Percentiles rank a stretch among this genome's conserved stretches.
These are phyloP conservation scores for Andrena praecox DNA, from an alignment of 2,888 invertebrate genomes.

Conservation along the genomic window DNA sequence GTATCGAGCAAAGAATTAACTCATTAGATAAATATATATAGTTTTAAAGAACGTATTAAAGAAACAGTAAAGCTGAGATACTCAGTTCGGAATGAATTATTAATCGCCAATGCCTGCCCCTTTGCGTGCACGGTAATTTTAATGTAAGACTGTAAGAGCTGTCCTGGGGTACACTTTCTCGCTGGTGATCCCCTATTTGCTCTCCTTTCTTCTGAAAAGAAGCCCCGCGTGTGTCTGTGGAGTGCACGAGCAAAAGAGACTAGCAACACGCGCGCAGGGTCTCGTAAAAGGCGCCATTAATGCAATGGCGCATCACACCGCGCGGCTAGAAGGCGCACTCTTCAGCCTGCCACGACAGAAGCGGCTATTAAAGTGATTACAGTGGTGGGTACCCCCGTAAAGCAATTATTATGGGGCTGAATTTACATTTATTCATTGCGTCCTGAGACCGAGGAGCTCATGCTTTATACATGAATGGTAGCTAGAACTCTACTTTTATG, in stretches of 20 bases:
- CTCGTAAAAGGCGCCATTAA: constrained; percentile 72
- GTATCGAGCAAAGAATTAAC: neutral
- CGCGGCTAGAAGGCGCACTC: constrained; percentile 58
- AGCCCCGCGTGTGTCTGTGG: neutral
- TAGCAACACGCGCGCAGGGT: constrained; percentile 15
- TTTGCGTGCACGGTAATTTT: neutral
- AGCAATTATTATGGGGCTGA: constrained; percentile 81
- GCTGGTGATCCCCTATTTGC: neutral
- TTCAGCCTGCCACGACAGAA: constrained; percentile 72
- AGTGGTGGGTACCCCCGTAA: constrained; percentile 76
- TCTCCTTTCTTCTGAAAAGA: neutral
- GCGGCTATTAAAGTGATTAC: constrained; percentile 82
- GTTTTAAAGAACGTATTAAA: neutral
- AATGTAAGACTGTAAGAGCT: neutral
- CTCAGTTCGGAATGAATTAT: neutral
- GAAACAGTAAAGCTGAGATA: neutral
- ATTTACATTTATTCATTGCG: constrained; percentile 83
- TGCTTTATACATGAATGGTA: constrained; percentile 79
- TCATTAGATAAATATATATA: neutral
- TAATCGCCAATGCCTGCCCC: constrained; percentile 3
- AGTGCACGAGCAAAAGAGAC: constrained; percentile 9
- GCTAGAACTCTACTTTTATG: constrained; percentile 75
- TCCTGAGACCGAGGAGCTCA: constrained; percentile 66
- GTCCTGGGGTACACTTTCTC: neutral
- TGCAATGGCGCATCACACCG: constrained; percentile 61